Percentiles rank a stretch among this genome's conserved stretches.
phyloP scores from a whole-genome alignment of 2,797 vertebrate species.

The Poeciliopsis infans region DNA sequence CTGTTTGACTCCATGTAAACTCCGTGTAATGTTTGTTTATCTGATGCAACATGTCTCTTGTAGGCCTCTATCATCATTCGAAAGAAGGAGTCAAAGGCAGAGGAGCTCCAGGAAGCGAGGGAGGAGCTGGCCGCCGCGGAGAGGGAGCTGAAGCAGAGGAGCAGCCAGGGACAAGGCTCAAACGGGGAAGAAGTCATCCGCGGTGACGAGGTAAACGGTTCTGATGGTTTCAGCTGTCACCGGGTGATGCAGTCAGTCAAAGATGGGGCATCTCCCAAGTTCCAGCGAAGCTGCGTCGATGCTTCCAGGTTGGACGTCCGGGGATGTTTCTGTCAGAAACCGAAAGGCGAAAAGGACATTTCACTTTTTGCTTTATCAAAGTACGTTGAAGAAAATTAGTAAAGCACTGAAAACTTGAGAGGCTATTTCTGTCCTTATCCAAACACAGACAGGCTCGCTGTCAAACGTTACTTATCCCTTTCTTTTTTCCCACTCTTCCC shows the following conservation, averaged over 20 bases:
- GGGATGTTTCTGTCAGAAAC: not conserved
- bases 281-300: not conserved
- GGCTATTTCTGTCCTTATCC: constrained; percentile 75
- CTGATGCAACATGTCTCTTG: constrained; percentile 12
- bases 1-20: not conserved
- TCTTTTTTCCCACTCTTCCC: constrained; percentile 65
- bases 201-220: constrained; percentile 88
- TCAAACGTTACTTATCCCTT: constrained; percentile 72
- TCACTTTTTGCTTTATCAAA: constrained; percentile 33
- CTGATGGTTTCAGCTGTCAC: not conserved
- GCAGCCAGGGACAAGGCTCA: constrained; percentile 77
- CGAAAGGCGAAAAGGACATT: constrained; percentile 11
- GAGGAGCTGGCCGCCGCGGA: constrained; percentile 87
- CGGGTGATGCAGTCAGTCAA: not conserved
- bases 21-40: constrained; percentile 32
- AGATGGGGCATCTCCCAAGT: not conserved
- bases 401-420: constrained; percentile 58
- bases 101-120: constrained; percentile 92
- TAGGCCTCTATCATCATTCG: constrained; percentile 93
- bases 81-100: constrained; percentile 93
- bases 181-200: constrained; percentile 86
- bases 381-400: constrained; percentile 37
- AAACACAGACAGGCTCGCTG: constrained; percentile 70
- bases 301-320: not conserved
- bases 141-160: constrained; percentile 86